Percentiles rank a stretch among this genome's conserved stretches.
phyloP scores from a whole-genome alignment of 2,797 vertebrate genomes.

The Gallinago stenura region DNA sequence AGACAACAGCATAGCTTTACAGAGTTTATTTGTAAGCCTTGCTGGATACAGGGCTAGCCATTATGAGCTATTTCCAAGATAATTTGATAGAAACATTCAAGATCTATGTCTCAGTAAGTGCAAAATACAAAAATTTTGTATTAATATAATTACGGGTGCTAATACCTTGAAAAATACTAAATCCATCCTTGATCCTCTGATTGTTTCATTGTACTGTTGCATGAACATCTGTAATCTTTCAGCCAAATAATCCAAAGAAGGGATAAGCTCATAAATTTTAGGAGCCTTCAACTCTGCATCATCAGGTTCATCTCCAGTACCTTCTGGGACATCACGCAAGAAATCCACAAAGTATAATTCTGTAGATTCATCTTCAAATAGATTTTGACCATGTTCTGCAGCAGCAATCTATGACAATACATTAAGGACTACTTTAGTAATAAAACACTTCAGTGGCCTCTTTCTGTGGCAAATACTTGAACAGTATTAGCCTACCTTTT shows the following conservation, averaged over 20 bases:
- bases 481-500: constrained; percentile 72
- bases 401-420: constrained; percentile 74
- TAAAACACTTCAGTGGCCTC: not conserved
- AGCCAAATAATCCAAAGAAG: constrained; percentile 80
- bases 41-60: not conserved
- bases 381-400: constrained; percentile 79
- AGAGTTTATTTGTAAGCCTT: not conserved
- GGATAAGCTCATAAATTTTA: constrained; percentile 86
- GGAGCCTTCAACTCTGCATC: constrained; percentile 82
- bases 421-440: not conserved
- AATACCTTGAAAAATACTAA: constrained; percentile 89
- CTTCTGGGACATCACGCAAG: constrained; percentile 81
- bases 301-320: constrained; percentile 82
- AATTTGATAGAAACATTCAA: not conserved
- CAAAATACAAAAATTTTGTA: not conserved
- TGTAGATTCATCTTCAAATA: constrained; percentile 73
- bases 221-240: constrained; percentile 81
- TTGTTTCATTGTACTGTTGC: constrained; percentile 85
- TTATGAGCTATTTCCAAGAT: not conserved
- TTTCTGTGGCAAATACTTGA: not conserved
- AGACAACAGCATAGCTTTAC: not conserved
- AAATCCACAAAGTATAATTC: constrained; percentile 86
- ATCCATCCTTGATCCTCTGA: constrained; percentile 85
- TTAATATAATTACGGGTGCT: not conserved
- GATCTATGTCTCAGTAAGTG: not conserved